Percentiles rank a stretch among this genome's conserved stretches.
Evolutionary conservation across 2,797 vertebrate species (phyloP).

Genomic region (Intellagama lesueurii): DNA sequence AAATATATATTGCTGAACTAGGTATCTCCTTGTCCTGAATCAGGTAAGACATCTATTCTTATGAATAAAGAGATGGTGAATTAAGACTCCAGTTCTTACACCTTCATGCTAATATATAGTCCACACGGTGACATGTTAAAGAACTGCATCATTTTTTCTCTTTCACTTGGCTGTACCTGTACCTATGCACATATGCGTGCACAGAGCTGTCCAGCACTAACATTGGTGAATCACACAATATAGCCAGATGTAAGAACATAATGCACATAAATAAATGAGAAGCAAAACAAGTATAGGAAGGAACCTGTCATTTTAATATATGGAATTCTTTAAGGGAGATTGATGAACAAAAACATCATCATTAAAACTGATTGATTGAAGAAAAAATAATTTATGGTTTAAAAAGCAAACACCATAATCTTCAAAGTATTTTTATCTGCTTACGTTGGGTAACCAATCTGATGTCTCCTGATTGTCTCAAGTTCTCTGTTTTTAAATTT

Average conservation of each 20-base stretch:
- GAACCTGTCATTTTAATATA: neutral
- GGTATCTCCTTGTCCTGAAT: neutral
- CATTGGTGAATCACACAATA: no score
- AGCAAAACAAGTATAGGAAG: neutral
- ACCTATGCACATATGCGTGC: neutral
- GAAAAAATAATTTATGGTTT: neutral
- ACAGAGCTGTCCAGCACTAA: neutral
- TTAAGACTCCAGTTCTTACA: neutral
- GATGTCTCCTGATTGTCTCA: constrained; percentile 81
- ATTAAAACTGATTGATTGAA: neutral
- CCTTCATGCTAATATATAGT: no score
- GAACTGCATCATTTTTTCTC: neutral
- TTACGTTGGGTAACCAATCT: constrained; percentile 87
- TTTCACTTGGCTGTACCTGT: neutral
- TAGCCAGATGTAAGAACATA: neutral
- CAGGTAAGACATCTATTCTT: neutral
- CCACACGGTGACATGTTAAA: neutral
- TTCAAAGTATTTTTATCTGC: constrained; percentile 41
- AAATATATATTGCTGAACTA: neutral
- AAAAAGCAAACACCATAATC: neutral
- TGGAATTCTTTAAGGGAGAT: neutral
- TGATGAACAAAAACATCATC: neutral
- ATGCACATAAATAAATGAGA: neutral
- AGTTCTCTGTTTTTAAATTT: constrained; percentile 85
- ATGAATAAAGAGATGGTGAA: neutral